phyloP scores from a whole-genome alignment of 2,797 vertebrate species.

The Mastacembelus armatus region DNA sequence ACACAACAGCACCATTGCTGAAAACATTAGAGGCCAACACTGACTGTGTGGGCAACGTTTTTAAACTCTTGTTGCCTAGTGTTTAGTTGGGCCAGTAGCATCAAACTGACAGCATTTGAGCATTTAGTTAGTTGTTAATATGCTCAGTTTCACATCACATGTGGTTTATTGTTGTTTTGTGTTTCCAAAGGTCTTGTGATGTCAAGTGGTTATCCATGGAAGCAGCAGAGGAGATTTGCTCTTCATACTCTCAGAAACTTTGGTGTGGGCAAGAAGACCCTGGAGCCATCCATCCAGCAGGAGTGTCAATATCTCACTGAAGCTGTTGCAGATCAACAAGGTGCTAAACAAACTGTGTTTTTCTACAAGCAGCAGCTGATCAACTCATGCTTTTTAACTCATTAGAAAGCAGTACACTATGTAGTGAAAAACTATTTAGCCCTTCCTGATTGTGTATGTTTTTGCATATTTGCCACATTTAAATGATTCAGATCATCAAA shows the following conservation, averaged over 20 bases:
- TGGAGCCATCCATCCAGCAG: constrained; percentile 72
- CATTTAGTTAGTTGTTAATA: too few relatives aligned
- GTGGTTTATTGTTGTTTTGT: constrained; percentile 11
- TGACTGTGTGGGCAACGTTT: too few relatives aligned
- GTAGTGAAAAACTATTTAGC: too few relatives aligned
- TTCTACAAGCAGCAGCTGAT: neutral
- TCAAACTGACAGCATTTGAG: neutral
- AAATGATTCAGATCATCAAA: too few relatives aligned
- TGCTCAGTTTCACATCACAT: too few relatives aligned
- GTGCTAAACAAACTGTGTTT: constrained; percentile 21
- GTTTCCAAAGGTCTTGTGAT: constrained; percentile 62
- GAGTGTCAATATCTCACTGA: constrained; percentile 72
- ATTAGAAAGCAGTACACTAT: too few relatives aligned
- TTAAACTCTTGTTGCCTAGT: neutral
- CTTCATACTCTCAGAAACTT: constrained; percentile 78
- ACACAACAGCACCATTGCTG: too few relatives aligned
- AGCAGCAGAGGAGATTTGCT: constrained; percentile 76
- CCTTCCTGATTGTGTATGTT: too few relatives aligned
- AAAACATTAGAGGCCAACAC: too few relatives aligned
- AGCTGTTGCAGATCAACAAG: constrained; percentile 61
- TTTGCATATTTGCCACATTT: too few relatives aligned
- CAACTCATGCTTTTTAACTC: too few relatives aligned
- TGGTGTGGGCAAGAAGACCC: constrained; percentile 69
- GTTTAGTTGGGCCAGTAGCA: neutral
- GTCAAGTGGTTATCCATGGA: constrained; percentile 71